Evolutionary conservation across 2,113 vertebrate genomes (phyloP), one percentile per base, ranked within the genome.

Genomic region (Eolophus roseicapilla): DNA sequence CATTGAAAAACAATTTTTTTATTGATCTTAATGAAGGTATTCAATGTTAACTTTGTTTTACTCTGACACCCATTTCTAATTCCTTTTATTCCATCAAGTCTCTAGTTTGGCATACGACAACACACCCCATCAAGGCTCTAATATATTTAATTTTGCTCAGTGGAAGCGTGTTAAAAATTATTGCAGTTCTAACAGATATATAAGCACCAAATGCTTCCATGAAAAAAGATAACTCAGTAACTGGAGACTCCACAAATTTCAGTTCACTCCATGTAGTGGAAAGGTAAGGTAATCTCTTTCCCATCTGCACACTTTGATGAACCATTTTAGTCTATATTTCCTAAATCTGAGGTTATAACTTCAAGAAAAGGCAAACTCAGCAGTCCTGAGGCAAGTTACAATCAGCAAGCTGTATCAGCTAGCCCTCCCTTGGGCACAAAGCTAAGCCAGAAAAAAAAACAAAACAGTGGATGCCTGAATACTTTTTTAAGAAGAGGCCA

Each of bases 81-180:
- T 77, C 87, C 59, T 91, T 89, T 93, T 93, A 87, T 69, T 87
- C 57, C 59, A 89, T 76, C 27, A 47, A 89, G 81, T 65, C 65
- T 76, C 92, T 19, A 49, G 49, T 53, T 81, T 92, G 74, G 91
- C 57, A 89, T 62, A 63, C 74, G 91, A 89, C 77, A 87, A 53
- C 35, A 46, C 81, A 76, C 64, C 75, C 93, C 91, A 92, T 69
- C 2, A 13, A 91, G n/a, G 55, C 44, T 84, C 53, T 92, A 92
- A 92, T 86, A 86, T 59, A 82, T 84, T 93, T 93, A 94, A 96
- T 87, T 93, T 89, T 74, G 59, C 95, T 95, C 86, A 9, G 8
- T 87, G 75, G 88, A 95, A 95, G 85, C 65, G 49, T 76, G 81
- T 77, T 92, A 82, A 92, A 95, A 96, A 93, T 84, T 75, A 87